Evolutionary conservation across 2,888 invertebrate species (phyloP), one percentile per base, ranked within the genome.

Genomic region (Coleophora deauratella): DNA sequence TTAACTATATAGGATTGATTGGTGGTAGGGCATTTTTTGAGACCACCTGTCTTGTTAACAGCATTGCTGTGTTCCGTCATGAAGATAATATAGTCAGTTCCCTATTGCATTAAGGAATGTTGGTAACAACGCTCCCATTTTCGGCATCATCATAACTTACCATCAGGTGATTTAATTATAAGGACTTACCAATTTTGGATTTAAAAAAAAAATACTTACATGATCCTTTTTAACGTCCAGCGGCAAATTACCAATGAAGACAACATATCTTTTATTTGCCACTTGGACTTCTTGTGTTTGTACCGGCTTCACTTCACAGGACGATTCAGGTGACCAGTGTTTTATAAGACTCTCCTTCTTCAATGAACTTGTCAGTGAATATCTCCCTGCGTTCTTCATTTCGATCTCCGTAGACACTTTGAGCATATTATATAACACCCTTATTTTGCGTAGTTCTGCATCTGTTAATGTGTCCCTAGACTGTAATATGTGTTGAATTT

Each of bases 171-270:
- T n/a, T n/a, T n/a, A n/a, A n/a, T 6, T 21, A 21, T 21, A 21
- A 21, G 21, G 21, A 21, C 6, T 21, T 21, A 21, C n/a, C n/a
- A n/a, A n/a, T n/a, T n/a, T n/a, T n/a, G n/a, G n/a, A n/a, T n/a
- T n/a, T n/a, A n/a, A n/a, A n/a, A n/a, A n/a, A 21, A 28, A 4
- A 38, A 33, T 13, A 45, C 54, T 51, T 49, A 86, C 86, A 63
- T 62, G 70, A 34, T 77, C 73, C 42, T 74, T 77, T 42, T 62
- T 56, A 35, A 77, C 49, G 48, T 72, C 66, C 11, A 72, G 51
- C 0, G 85, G 79, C 21, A 86, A 53, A 48, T 86, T 86, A 0
- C 86, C 86, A 27, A 86, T 47, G 54, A 86, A 86, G 14, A 82
- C 84, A 1, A 86, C 76, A 68, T 85, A 86, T 72, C 86, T 63